phyloP scores from a whole-genome alignment of 1,140 invertebrate species.

The Yoshiicerus persimilis region DNA sequence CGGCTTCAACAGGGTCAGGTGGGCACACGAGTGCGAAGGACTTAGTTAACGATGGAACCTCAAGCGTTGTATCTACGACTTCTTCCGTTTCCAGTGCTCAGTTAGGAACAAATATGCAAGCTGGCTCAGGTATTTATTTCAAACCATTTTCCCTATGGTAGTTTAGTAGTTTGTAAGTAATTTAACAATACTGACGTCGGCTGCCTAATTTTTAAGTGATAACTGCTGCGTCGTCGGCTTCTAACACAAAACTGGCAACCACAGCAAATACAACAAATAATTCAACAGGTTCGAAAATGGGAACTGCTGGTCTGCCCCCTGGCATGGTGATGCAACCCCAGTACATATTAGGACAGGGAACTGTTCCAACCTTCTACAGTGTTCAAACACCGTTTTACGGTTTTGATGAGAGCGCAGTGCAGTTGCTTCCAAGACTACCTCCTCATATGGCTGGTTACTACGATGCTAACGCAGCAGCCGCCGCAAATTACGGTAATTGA shows the following conservation, averaged over 20 bases:
- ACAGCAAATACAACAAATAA: constrained; percentile 21
- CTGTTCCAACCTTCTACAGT: constrained; percentile 42
- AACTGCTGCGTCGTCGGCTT: constrained; percentile 33
- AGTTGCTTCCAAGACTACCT: constrained; percentile 44
- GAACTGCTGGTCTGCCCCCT: constrained; percentile 38
- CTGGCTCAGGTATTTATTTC: constrained; percentile 37
- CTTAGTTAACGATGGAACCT: constrained; percentile 28
- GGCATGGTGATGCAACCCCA: constrained; percentile 48
- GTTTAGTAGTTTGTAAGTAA: neutral
- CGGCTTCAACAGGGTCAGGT: constrained; percentile 16
- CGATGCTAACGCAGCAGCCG: constrained; percentile 33
- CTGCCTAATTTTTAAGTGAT: constrained; percentile 30
- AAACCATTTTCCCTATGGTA: neutral
- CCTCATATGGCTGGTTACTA: constrained; percentile 43
- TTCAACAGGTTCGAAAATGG: constrained; percentile 35
- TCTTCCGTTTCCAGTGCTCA: constrained; percentile 35
- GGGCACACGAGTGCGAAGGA: constrained; percentile 29
- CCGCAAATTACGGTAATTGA: constrained; percentile 40
- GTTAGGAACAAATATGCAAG: constrained; percentile 37
- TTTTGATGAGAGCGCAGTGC: constrained; percentile 40
- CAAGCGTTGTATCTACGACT: constrained; percentile 34
- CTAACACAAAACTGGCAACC: constrained; percentile 38
- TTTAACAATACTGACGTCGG: neutral
- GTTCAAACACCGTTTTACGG: constrained; percentile 42
- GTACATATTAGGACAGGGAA: constrained; percentile 46